Base-by-base conservation (phyloP, 2,113 vertebrate species). In the Otis tarda region DNA sequence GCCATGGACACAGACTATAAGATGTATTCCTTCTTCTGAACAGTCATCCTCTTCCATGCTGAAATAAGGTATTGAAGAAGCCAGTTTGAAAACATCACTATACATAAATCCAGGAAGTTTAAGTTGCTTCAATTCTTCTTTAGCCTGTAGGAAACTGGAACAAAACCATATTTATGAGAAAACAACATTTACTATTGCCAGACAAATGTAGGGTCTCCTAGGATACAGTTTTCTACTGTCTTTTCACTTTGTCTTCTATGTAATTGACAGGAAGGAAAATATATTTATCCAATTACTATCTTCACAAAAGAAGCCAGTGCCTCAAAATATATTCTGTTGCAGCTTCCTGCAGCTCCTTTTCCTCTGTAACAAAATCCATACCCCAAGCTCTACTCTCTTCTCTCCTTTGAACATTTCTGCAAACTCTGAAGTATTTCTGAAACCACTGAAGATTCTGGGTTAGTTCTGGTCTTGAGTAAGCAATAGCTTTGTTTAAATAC, bases 1-100 rank as follows among this genome's bases (percentile, higher is more conserved):
- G 64, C 99, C 99, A 49, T 99, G 99, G 39, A 99, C 99, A 70
- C 99, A 99, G 87, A 99, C 99, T 88, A 99, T 98, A 31, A 99
- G 98, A 95, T 99, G 99, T 65, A 99, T 99, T 90, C 99, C 99
- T 82, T 99, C 99, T 70, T 99, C 99, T 94, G 98, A 98, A 87
- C 97, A 96, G 70, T 99, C 99, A 68, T 99, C 99, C 20, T 99
- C 99, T 96, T 99, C 99, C 96, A 98, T 89, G 94, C 99, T 99
- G 95, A 99, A 99, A 94, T 99, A 99, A 65, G 99, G 99, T 77
- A 98, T 92, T 24, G 98, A 98, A 92, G 99, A 99, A n/a, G 99
- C 99, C 98, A 99, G 96, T 87, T 98, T 97, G 77, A 98, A 98
- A 85, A 99, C 97, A 78, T 99, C 99, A 93, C 99, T 99, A 85